phyloP scores from a whole-genome alignment of 1,140 invertebrate species.

The Whitmania pigra region DNA sequence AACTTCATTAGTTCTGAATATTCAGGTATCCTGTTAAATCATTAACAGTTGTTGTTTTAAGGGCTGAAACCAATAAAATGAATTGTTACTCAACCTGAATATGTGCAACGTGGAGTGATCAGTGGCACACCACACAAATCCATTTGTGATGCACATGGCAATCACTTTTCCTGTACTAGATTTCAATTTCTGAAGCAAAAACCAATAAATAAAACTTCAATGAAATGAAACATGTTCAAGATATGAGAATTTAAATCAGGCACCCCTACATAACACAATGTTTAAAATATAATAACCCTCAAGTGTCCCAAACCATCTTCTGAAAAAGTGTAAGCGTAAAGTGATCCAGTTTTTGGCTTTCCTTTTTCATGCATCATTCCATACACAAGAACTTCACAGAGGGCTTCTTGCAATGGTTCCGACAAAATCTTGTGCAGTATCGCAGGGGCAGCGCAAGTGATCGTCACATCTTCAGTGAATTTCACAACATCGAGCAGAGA shows the following conservation, averaged over 20 bases:
- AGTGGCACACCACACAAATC: conserved; percentile 18
- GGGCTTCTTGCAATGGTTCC: background rate
- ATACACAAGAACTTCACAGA: background rate
- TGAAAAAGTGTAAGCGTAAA: conserved; percentile 13
- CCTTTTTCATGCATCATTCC: background rate
- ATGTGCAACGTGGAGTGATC: conserved; percentile 9
- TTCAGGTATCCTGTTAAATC: conserved; percentile 1
- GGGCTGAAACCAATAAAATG: background rate
- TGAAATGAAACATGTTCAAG: background rate
- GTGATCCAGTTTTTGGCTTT: conserved; percentile 5
- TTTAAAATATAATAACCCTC: conserved; percentile 4
- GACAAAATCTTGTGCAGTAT: background rate
- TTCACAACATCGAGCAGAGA: conserved; percentile 62
- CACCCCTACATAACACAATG: too few relatives aligned
- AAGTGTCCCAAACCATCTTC: conserved; percentile 7
- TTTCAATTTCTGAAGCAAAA: conserved; percentile 5
- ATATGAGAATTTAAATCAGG: too few relatives aligned
- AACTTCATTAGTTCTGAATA: background rate
- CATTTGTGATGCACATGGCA: conserved; percentile 17
- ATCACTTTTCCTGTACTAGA: background rate
- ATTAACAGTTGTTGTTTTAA: background rate
- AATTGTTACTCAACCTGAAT: conserved; percentile 17
- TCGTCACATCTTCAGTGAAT: background rate
- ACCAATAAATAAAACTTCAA: background rate
- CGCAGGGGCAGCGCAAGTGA: conserved; percentile 13